Conservation (phyloP, 2,113 vertebrate genomes). For the Ranitomeya variabilis region DNA sequence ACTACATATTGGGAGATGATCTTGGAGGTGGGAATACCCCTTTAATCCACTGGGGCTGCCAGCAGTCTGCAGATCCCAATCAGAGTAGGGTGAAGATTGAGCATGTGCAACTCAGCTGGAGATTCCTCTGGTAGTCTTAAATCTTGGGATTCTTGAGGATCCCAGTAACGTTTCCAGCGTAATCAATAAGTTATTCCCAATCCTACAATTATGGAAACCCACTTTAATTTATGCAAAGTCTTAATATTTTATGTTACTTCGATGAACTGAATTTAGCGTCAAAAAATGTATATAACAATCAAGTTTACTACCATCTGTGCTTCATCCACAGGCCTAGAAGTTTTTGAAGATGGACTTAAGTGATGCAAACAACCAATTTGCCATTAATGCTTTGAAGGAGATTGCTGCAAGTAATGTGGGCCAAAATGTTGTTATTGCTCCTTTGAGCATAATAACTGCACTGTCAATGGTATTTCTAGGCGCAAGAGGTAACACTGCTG, state of each 20-base stretch:
- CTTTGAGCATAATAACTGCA: slow-evolving; percentile 81
- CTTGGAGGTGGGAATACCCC: no score
- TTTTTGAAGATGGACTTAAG: slow-evolving; percentile 51
- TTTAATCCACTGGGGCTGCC: no score
- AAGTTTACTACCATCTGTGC: not conserved
- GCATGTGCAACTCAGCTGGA: no score
- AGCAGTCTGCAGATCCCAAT: no score
- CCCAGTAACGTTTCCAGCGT: no score
- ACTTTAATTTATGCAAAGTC: no score
- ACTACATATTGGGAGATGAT: no score
- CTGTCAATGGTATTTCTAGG: slow-evolving; percentile 83
- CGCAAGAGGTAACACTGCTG: slow-evolving; percentile 76
- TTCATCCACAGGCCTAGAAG: not conserved
- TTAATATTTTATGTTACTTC: not conserved
- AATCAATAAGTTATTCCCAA: no score
- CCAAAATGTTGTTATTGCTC: slow-evolving; percentile 80
- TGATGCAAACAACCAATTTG: slow-evolving; percentile 79
- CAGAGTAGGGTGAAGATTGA: no score
- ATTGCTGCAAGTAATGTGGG: slow-evolving; percentile 66
- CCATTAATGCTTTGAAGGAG: slow-evolving; percentile 77
- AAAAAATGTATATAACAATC: not conserved
- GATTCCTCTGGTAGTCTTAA: no score
- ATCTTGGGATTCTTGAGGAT: no score
- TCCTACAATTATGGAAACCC: no score
- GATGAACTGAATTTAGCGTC: not conserved